Evolutionary conservation across 2,113 vertebrate species (phyloP).

Genomic region (Solenodon paradoxus): DNA sequence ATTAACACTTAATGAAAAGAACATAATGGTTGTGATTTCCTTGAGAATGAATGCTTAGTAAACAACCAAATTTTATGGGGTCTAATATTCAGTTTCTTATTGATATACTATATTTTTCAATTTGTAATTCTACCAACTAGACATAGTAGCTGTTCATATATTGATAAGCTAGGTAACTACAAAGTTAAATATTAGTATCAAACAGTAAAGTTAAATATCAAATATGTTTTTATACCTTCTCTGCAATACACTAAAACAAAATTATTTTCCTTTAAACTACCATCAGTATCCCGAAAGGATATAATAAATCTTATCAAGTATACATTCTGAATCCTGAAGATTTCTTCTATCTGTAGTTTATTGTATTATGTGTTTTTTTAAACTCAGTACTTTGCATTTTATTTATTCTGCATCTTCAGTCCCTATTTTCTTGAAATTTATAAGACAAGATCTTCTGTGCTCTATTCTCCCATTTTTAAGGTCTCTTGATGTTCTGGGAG

Average conservation of each 20-base stretch:
- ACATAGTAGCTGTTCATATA: neutral
- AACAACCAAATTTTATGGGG: neutral
- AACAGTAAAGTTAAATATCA: neutral
- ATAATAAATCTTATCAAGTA: neutral
- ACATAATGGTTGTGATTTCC: slow-evolving; percentile 8
- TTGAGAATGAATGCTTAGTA: slow-evolving; percentile 34
- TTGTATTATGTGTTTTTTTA: neutral
- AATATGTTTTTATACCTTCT: neutral
- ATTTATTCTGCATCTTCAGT: neutral
- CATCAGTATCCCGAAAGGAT: neutral
- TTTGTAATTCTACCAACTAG: neutral
- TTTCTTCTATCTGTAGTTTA: neutral
- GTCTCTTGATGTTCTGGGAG: neutral
- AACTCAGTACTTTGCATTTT: neutral
- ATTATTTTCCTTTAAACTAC: neutral
- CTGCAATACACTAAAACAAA: neutral
- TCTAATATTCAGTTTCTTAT: slow-evolving; percentile 1
- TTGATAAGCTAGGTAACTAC: neutral
- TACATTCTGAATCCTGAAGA: neutral
- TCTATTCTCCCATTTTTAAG: neutral
- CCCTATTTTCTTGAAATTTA: slow-evolving; percentile 24
- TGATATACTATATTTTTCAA: neutral
- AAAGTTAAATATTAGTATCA: neutral
- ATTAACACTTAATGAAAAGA: neutral
- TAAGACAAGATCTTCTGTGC: neutral